Base-by-base conservation (phyloP, 2,888 invertebrate species). In the Ferdinandea cuprea region DNA sequence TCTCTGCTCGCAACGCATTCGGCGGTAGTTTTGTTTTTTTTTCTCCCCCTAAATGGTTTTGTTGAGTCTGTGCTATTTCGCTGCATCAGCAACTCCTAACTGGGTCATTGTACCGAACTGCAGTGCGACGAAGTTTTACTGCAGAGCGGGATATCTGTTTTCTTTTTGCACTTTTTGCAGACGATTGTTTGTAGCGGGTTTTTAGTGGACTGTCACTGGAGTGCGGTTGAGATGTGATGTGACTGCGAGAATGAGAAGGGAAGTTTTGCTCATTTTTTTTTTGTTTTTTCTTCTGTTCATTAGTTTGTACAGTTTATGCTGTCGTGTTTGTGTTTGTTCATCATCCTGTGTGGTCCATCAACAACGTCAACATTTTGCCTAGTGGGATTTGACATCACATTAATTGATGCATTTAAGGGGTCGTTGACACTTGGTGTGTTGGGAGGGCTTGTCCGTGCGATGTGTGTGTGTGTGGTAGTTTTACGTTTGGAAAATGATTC, bases 31-130 rank as follows among this genome's bases (percentile, higher is more conserved):
- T 66, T n/a, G n/a, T n/a, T n/a, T n/a, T n/a, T n/a, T n/a, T n/a
- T n/a, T n/a, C n/a, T 65, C n/a, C 7, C 25, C 25, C 6, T 40
- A n/a, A 11, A 44, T 44, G 28, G 4, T 32, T 6, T 13, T 13
- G 15, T 19, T 9, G 11, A 44, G 21, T 9, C 17, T 11, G 28
- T 13, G 19, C 13, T 65, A 21, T 61, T 63, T 50, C 44, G 40
- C 63, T 74, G 63, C 74, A 80, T 80, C 74, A 80, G 80, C 74
- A 80, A 80, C 68, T 74, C 74, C 40, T 69, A 73, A 61, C 42
- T 68, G 44, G 80, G 80, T 80, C 80, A 80, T 63, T 80, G 80
- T 58, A 80, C 80, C 63, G 48, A 80, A 40, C 40, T 58, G 56
- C 61, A 74, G 17, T 37, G 40, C 56, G 54, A 63, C 72, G 25